Conservation (phyloP, 2,888 invertebrate species). For the Melangyna quadrimaculata region DNA sequence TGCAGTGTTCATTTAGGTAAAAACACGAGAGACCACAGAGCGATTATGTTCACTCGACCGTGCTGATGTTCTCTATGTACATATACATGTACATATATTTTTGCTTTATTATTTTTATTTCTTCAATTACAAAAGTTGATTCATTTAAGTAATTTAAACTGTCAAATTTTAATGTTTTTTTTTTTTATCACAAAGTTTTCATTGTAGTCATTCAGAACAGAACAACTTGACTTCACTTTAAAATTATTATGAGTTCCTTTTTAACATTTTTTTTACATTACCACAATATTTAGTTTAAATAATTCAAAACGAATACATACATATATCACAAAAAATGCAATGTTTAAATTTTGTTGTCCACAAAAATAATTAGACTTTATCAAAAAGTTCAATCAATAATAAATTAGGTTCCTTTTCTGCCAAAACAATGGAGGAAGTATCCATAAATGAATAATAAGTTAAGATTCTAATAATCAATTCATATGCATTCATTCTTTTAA, state of each 20-base stretch:
- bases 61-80: conserved; percentile 27
- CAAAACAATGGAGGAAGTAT: no score
- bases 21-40: conserved; percentile 15
- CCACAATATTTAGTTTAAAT: no score
- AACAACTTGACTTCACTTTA: no score
- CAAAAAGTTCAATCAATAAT: background rate
- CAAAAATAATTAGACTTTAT: background rate
- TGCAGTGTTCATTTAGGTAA: conserved; percentile 20
- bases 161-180: background rate
- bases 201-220: background rate
- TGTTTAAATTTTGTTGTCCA: background rate
- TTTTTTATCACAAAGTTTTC: background rate
- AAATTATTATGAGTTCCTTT: no score
- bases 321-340: no score
- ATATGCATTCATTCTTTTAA: no score
- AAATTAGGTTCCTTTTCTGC: background rate
- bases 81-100: background rate
- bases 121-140: background rate
- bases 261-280: no score
- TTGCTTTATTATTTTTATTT: background rate
- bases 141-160: no score
- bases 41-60: conserved; percentile 31
- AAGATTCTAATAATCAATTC: no score
- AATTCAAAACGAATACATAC: no score
- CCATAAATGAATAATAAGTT: no score